These are phyloP conservation scores for Todus mexicanus DNA, from an alignment of 2,797 vertebrate species.

Conservation along the genomic window DNA sequence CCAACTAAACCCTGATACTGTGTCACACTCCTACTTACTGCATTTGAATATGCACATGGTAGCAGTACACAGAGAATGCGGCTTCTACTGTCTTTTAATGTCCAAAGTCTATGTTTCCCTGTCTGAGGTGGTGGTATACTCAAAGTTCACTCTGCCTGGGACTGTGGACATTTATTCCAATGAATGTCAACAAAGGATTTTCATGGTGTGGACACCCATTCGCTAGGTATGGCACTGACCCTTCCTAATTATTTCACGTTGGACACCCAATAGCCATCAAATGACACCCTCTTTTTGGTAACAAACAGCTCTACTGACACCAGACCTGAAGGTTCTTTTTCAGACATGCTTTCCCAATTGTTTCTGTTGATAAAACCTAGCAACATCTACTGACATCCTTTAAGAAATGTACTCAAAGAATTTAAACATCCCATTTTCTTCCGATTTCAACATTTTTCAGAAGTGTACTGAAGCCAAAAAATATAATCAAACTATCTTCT, in stretches of 20 bases:
- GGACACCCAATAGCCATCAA: neutral
- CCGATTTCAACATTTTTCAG: neutral
- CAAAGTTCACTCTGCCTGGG: neutral
- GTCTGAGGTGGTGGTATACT: neutral
- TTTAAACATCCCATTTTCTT: neutral
- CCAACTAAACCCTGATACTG: neutral
- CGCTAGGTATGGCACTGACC: neutral
- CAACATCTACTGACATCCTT: neutral
- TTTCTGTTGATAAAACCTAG: neutral
- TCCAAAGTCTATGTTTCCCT: neutral
- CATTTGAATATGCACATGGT: neutral
- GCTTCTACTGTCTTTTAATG: neutral
- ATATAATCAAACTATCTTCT: conserved; percentile 1
- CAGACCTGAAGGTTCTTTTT: neutral
- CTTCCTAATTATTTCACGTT: neutral
- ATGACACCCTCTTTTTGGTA: neutral
- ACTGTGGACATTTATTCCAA: neutral
- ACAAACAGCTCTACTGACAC: neutral
- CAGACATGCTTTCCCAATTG: neutral
- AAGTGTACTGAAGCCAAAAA: neutral
- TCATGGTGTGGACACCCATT: accelerated
- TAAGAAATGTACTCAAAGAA: neutral
- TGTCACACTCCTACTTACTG: accelerated
- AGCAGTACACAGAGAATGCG: neutral
- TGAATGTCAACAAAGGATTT: neutral